Evolutionary conservation across 2,888 invertebrate species (phyloP).

Genomic region (Dendrolimus houi): DNA sequence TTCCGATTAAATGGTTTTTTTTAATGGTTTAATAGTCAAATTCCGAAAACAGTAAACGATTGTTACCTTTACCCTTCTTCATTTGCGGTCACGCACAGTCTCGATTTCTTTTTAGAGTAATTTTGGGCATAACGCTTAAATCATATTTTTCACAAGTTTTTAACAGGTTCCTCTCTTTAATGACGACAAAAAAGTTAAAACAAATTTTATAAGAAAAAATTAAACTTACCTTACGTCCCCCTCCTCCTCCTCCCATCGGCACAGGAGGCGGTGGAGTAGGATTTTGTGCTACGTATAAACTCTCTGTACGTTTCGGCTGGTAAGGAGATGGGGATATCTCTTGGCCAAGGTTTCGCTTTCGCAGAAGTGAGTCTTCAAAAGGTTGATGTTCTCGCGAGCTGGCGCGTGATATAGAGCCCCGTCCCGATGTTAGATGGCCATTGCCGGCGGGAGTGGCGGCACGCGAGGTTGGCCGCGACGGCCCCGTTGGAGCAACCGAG

Average conservation of each 20-base stretch:
- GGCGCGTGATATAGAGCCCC: conserved; percentile 72
- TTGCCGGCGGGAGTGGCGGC: conserved; percentile 77
- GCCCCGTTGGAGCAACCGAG: conserved; percentile 84
- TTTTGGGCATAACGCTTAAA: too few relatives aligned
- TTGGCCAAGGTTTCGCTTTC: conserved; percentile 89
- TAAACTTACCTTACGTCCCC: conserved; percentile 58
- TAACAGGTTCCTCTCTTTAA: too few relatives aligned
- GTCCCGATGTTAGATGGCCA: conserved; percentile 79
- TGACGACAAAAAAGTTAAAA: too few relatives aligned
- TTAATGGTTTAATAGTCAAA: too few relatives aligned
- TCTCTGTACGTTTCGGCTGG: conserved; percentile 94
- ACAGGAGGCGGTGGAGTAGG: conserved; percentile 63
- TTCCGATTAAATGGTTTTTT: too few relatives aligned
- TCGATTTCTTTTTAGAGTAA: too few relatives aligned
- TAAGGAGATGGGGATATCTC: conserved; percentile 92
- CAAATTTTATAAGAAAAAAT: background rate
- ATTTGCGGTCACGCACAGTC: too few relatives aligned
- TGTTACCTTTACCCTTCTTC: too few relatives aligned
- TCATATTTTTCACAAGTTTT: too few relatives aligned
- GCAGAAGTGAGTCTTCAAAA: conserved; percentile 88
- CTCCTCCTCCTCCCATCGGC: conserved; percentile 47
- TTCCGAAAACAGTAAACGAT: too few relatives aligned
- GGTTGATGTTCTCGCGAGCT: conserved; percentile 75
- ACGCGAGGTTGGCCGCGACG: conserved; percentile 73
- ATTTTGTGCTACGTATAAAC: conserved; percentile 82